Evolutionary conservation across 2,888 invertebrate species (phyloP), one percentile per base, ranked within the genome.

Genomic region (Melangyna quadrimaculata): DNA sequence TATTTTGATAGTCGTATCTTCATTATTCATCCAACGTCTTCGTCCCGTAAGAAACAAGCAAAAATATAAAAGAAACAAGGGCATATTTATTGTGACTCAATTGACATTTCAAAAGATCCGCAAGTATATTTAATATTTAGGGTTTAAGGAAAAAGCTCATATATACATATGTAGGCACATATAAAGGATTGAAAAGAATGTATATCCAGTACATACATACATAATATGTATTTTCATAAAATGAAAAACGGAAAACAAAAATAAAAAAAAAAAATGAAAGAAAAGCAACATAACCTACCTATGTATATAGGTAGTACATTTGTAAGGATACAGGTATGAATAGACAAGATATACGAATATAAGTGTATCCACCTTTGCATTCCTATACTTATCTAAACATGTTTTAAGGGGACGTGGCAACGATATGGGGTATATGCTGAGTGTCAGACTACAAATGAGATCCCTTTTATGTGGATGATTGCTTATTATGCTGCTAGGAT

Each of bases 381-480:
- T 79, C 74, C 69, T 40, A 53, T 73, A 45, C 40, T 45, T 48
- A 55, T 1, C 3, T 24, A 12, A 1, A 27, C 17, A 22, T 63
- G 63, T n/a, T 63, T 32, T 29, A 17, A 40, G 37, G 48, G 37
- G 65, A 65, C 32, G 51, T 32, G 61, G 40, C 37, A 19, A 63
- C 63, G 55, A 40, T 12, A 19, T 51, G 48, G 51, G 35, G 65
- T 69, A 69, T 55, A 48, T 79, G 57, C 57, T 71, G 79, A 84
- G 74, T 84, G 75, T 75, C 70, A 86, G 80, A 73, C 81, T 73
- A 73, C 73, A 78, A 81, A 86, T 78, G 73, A 73, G 72, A 80
- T 81, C 69, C 73, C 55, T 86, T 80, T 86, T 86, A 73, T 86
- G 73, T 29, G 77, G 63, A 77, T 86, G 81, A 86, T 86, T 86